phyloP scores from a whole-genome alignment of 2,888 invertebrate genomes.

The Phortica okadai region DNA sequence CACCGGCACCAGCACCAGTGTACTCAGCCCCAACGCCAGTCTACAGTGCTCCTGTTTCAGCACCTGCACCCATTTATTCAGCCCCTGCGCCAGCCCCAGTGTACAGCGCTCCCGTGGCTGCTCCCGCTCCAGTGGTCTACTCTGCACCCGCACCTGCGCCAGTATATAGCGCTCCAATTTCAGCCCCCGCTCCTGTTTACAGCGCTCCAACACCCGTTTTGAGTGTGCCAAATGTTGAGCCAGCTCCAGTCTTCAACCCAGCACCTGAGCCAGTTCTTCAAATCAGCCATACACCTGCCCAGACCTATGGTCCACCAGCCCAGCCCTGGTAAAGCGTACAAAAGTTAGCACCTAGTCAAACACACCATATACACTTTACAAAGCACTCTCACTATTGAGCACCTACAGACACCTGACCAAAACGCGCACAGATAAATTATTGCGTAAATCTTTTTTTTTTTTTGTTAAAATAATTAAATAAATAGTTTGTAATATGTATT shows the following conservation, averaged over 20 bases:
- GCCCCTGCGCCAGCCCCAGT: slow-evolving; percentile 46
- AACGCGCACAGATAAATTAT: slow-evolving; percentile 57
- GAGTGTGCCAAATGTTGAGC: slow-evolving; percentile 51
- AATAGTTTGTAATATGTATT: slow-evolving; percentile 28
- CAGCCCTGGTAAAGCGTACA: slow-evolving; percentile 40
- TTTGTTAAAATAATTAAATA: slow-evolving; percentile 50
- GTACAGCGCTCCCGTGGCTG: slow-evolving; percentile 34
- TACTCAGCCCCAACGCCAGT: slow-evolving; percentile 45
- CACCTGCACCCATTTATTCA: slow-evolving; percentile 38
- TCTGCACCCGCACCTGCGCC: slow-evolving; percentile 46
- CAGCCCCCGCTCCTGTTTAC: slow-evolving; percentile 47
- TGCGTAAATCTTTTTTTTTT: slow-evolving; percentile 53
- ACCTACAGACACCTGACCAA: slow-evolving; percentile 21
- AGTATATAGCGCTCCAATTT: slow-evolving; percentile 40
- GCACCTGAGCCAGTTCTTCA: slow-evolving; percentile 50
- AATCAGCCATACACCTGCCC: slow-evolving; percentile 59
- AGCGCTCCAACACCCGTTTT: slow-evolving; percentile 45
- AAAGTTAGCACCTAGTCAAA: slow-evolving; percentile 6
- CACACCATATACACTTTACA: slow-evolving; percentile 32
- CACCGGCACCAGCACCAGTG: slow-evolving; percentile 38
- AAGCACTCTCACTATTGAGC: slow-evolving; percentile 34
- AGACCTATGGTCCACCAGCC: slow-evolving; percentile 62
- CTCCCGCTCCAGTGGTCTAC: slow-evolving; percentile 39
- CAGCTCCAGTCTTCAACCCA: slow-evolving; percentile 48
- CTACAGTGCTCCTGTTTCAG: slow-evolving; percentile 40